phyloP scores from a whole-genome alignment of 37 sponge, comb jelly and placozoan genomes.

The Theonella swinhoei region DNA sequence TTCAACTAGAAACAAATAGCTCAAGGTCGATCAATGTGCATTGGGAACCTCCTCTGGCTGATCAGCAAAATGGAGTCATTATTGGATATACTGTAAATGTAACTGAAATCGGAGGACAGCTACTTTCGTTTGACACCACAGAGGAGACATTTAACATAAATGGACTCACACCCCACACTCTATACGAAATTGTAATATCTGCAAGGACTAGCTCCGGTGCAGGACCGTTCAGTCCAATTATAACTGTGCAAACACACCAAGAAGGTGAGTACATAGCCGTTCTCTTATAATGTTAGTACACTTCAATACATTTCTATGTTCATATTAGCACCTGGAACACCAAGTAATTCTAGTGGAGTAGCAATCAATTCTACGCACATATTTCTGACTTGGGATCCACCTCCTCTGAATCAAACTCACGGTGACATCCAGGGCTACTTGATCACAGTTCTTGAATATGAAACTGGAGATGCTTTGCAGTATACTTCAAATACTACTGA shows the following conservation, averaged over 20 bases:
- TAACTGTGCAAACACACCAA: constrained; percentile 29
- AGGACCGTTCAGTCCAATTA: constrained; percentile 29
- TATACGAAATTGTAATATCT: constrained; percentile 26
- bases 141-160: not conserved
- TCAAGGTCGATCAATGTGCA: too few species aligned
- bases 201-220: constrained; percentile 21
- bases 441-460: constrained; percentile 17
- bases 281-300: not conserved
- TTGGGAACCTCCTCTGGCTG: too few species aligned
- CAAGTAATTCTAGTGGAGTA: not conserved
- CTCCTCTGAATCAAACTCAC: constrained; percentile 20
- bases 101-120: not conserved
- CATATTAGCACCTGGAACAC: constrained; percentile 30
- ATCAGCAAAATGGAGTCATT: too few species aligned
- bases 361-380: constrained; percentile 20
- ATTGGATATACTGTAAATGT: not conserved
- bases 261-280: too few species aligned
- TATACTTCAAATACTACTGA: constrained; percentile 1
- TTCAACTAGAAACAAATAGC: not conserved
- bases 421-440: constrained; percentile 34
- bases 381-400: constrained; percentile 24
- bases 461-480: not conserved
- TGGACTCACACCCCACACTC: constrained; percentile 33
- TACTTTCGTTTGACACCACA: not conserved
- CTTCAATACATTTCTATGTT: not conserved